phyloP scores from a whole-genome alignment of 2,113 vertebrate species.

The Salvator merianae region DNA sequence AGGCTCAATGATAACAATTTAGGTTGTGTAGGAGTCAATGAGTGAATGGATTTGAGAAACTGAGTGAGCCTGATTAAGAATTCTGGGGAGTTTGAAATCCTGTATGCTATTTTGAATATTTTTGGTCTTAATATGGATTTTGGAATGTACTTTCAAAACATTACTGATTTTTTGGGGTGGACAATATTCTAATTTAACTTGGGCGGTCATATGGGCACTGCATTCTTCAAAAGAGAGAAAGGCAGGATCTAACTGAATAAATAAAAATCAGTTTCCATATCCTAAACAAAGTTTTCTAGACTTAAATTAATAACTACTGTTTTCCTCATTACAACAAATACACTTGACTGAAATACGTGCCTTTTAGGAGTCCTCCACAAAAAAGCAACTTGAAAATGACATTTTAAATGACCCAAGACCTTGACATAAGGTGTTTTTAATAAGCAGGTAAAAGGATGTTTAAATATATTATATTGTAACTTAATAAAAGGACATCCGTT shows the following conservation, averaged over 20 bases:
- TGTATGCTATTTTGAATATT: too few relatives aligned
- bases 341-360: neutral
- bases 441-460: constrained; percentile 75
- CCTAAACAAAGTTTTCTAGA: neutral
- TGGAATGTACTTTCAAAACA: neutral
- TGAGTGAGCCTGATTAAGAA: too few relatives aligned
- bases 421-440: constrained; percentile 64
- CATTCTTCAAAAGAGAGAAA: neutral
- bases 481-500: constrained; percentile 78
- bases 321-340: constrained; percentile 12
- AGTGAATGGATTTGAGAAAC: too few relatives aligned
- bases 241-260: neutral
- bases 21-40: too few relatives aligned
- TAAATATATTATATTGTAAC: constrained; percentile 68
- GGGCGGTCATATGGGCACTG: neutral
- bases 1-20: too few relatives aligned
- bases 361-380: constrained; percentile 19
- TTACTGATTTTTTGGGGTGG: neutral
- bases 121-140: neutral
- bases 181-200: neutral
- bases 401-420: constrained; percentile 57
- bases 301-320: neutral
- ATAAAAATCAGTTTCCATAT: neutral
- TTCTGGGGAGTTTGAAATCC: too few relatives aligned
- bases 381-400: constrained; percentile 47